A percentile compares a stretch with the other conserved stretches of the same genome.
Evolutionary conservation across 2,797 vertebrate species (phyloP).

Genomic region (Anolis apletophallus): DNA sequence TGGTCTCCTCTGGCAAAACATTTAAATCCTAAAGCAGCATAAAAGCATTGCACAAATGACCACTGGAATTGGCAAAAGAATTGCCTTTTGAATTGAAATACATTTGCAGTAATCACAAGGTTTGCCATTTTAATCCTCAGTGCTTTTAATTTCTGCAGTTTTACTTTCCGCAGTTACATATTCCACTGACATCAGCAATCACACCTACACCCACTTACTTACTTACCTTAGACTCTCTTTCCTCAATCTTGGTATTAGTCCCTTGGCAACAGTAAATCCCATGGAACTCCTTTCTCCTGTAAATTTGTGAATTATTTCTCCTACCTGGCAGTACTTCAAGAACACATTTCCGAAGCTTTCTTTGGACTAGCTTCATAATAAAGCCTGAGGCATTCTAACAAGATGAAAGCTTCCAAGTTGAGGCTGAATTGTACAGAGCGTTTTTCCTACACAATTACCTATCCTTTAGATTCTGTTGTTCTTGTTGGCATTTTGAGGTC

Average conservation of each 20-base stretch:
- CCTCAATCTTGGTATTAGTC: constrained; percentile 15
- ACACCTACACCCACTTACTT: neutral
- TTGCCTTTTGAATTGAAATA: neutral
- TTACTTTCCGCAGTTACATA: constrained; percentile 9
- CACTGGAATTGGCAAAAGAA: too few species aligned
- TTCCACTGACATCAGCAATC: neutral
- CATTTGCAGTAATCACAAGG: neutral
- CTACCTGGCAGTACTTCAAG: constrained; percentile 29
- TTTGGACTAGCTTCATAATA: neutral
- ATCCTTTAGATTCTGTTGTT: neutral
- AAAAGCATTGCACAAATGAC: too few species aligned
- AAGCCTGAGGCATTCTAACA: constrained; percentile 26
- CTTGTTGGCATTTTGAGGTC: constrained; percentile 15
- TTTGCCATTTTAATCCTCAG: neutral
- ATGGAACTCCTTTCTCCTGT: constrained; percentile 10
- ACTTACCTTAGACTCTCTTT: neutral
- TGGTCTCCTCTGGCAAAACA: neutral
- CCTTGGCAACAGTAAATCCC: constrained; percentile 20
- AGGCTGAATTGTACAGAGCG: neutral
- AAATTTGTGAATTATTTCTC: constrained; percentile 36
- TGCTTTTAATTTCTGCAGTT: neutral
- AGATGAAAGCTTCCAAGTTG: constrained; percentile 15
- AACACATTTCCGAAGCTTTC: constrained; percentile 27
- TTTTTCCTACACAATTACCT: constrained; percentile 27
- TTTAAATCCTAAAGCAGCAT: neutral